phyloP scores from a whole-genome alignment of 2,797 vertebrate species.

The Thripadectes ignobilis region DNA sequence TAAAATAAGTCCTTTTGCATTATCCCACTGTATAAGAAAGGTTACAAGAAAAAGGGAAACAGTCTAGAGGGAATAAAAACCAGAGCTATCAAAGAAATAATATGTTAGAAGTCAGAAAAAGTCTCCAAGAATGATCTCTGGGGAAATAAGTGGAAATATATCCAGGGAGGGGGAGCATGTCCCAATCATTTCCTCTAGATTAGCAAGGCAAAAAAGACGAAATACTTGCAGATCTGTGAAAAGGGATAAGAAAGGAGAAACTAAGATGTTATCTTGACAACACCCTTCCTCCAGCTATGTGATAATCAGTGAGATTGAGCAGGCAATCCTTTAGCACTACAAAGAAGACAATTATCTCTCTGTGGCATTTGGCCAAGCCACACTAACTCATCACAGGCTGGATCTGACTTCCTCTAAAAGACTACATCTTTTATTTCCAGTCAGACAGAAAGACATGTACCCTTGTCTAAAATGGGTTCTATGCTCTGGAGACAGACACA shows the following conservation, averaged over 20 bases:
- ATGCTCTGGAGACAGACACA: not conserved
- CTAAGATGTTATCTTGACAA: not conserved
- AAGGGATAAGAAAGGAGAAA: not conserved
- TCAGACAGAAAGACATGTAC: not conserved
- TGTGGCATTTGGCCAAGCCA: conserved; percentile 8
- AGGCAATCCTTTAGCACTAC: not conserved
- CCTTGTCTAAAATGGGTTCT: not conserved
- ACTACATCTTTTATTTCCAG: not conserved
- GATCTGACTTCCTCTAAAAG: not conserved
- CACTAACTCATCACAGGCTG: not conserved
- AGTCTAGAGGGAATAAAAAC: not conserved
- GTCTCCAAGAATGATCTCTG: not conserved
- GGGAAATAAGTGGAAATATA: not conserved
- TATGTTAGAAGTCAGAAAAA: not conserved
- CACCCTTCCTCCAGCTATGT: not conserved
- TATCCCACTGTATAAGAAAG: not conserved
- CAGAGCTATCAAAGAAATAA: not conserved
- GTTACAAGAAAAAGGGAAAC: not conserved
- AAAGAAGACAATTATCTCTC: not conserved
- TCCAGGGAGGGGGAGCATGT: not conserved
- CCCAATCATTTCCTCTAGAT: not conserved
- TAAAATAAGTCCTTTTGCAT: not conserved
- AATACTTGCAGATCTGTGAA: not conserved
- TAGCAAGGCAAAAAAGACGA: not conserved
- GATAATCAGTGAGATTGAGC: not conserved